phyloP scores from a whole-genome alignment of 92 coral and sea anemone genomes.

The Palythoa grandis region DNA sequence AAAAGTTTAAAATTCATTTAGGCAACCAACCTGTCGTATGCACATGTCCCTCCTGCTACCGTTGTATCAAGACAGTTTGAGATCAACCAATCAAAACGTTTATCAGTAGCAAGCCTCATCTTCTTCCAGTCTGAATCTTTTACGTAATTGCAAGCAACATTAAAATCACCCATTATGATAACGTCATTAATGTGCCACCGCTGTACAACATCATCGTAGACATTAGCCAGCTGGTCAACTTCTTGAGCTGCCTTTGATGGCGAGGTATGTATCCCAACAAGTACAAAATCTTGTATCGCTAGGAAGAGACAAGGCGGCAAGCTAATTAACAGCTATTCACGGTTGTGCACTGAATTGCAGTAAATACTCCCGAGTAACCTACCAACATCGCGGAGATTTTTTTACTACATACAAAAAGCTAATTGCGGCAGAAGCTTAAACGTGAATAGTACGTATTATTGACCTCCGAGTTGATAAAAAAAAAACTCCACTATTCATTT shows the following conservation, averaged over 20 bases:
- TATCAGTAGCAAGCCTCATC: conserved; percentile 80
- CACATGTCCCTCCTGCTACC: conserved; percentile 77
- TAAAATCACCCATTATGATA: conserved; percentile 89
- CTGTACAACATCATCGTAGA: conserved; percentile 86
- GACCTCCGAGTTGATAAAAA: too few species aligned
- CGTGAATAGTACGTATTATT: too few species aligned
- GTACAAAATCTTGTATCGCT: conserved; percentile 73
- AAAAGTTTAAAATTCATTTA: not conserved
- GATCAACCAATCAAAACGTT: conserved; percentile 92
- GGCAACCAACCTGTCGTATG: conserved; percentile 86
- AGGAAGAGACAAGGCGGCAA: not conserved
- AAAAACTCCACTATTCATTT: too few species aligned
- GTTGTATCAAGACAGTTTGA: conserved; percentile 91
- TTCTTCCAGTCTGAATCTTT: conserved; percentile 77
- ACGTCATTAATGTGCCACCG: conserved; percentile 78
- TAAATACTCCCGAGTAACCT: too few species aligned
- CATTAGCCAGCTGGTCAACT: conserved; percentile 77
- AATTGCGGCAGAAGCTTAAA: too few species aligned
- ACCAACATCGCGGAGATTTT: too few species aligned
- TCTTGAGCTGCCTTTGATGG: conserved; percentile 82
- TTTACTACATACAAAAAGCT: too few species aligned
- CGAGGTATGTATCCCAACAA: conserved; percentile 90
- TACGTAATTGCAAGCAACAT: conserved; percentile 91
- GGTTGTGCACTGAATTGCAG: not conserved
- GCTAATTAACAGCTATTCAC: not conserved